Evolutionary conservation across 2,113 vertebrate genomes (phyloP).

Genomic region (Tachycineta bicolor): DNA sequence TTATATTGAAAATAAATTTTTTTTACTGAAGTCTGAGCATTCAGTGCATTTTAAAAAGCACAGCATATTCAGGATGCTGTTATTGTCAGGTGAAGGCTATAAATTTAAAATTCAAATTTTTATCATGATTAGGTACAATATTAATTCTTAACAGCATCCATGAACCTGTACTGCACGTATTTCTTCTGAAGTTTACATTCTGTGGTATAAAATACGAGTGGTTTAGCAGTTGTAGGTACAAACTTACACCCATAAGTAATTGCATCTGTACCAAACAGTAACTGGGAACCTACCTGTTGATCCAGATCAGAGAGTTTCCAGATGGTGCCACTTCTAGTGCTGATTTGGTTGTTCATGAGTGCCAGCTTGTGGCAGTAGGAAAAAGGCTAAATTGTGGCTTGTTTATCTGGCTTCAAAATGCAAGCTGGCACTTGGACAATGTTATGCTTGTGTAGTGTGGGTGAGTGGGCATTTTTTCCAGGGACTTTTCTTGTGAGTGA

Average conservation of each 20-base stretch:
- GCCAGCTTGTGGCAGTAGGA: not conserved
- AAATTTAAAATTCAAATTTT: not conserved
- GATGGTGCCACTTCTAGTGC: not conserved
- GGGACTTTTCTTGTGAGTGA: not conserved
- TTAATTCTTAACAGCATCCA: not conserved
- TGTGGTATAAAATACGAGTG: not conserved
- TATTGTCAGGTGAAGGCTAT: not conserved
- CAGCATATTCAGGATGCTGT: not conserved
- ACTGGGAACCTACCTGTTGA: not conserved
- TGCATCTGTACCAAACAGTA: not conserved
- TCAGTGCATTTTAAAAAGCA: constrained; percentile 56
- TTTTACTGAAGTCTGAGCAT: constrained; percentile 72
- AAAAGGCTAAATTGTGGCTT: not conserved
- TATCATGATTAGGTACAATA: not conserved
- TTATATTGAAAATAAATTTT: constrained; percentile 86
- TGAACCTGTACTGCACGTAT: not conserved
- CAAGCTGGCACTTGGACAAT: not conserved
- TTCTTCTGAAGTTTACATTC: not conserved
- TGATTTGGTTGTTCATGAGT: not conserved
- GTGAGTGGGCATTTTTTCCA: not conserved
- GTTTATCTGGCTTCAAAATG: not conserved
- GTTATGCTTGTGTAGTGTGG: not conserved
- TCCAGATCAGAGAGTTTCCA: not conserved
- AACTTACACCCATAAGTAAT: not conserved
- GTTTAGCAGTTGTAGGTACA: not conserved